These are phyloP conservation scores for Metopolophium dirhodum DNA, from an alignment of 1,140 invertebrate species.

Conservation along the genomic window DNA sequence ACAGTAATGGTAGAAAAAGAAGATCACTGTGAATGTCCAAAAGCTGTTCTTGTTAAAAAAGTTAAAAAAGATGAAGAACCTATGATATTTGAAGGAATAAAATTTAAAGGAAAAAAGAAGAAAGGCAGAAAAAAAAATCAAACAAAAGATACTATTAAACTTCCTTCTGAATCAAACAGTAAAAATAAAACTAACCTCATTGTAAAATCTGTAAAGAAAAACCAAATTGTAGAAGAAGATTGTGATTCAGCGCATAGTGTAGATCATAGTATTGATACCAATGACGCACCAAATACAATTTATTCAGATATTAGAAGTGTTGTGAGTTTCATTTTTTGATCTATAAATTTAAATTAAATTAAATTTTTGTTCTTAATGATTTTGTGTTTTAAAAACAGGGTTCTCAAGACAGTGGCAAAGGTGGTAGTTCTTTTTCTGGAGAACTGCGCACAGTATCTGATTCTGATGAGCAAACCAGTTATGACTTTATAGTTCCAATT, in stretches of 20 bases:
- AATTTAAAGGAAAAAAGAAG: constrained; percentile 52
- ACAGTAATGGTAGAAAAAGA: constrained; percentile 20
- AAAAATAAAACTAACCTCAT: neutral
- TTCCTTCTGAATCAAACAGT: neutral
- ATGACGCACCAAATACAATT: constrained; percentile 48
- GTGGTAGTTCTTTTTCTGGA: constrained; percentile 45
- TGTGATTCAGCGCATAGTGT: constrained; percentile 48
- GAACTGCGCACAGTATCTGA: constrained; percentile 31
- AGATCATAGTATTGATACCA: constrained; percentile 48
- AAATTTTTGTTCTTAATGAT: neutral
- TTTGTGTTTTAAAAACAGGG: neutral
- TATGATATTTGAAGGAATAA: constrained; percentile 49
- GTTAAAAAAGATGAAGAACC: constrained; percentile 44
- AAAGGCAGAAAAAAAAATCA: constrained; percentile 66
- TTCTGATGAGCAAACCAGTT: constrained; percentile 31
- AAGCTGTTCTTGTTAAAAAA: neutral
- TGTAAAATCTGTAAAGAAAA: neutral
- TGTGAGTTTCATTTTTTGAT: neutral
- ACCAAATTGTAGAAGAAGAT: constrained; percentile 41
- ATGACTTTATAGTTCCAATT: constrained; percentile 77
- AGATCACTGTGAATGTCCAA: constrained; percentile 52
- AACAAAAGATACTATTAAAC: neutral
- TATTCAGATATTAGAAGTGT: constrained; percentile 49
- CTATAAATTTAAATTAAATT: neutral
- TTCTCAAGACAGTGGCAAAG: constrained; percentile 51